Conservation (phyloP, 2,113 vertebrate genomes). For the Gulo gulo region DNA sequence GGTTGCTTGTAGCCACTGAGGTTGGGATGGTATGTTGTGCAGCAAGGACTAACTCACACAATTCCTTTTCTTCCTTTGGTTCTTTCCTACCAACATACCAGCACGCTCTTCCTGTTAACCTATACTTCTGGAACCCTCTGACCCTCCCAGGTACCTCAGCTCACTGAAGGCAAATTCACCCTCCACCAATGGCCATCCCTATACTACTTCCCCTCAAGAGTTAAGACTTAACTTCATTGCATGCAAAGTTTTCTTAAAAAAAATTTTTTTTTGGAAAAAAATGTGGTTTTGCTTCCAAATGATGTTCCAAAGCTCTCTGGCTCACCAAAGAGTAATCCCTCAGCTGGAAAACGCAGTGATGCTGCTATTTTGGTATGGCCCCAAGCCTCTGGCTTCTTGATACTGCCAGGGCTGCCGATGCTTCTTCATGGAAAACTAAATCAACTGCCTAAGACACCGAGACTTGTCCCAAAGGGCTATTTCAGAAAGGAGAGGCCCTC, state of each 20-base stretch:
- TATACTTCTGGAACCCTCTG: neutral
- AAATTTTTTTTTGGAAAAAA: neutral
- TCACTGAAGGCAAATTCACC: neutral
- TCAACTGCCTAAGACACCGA: neutral
- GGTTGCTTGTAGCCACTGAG: neutral
- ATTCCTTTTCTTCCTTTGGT: neutral
- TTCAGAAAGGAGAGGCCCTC: neutral
- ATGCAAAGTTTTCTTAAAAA: slow-evolving; percentile 63
- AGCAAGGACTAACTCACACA: neutral
- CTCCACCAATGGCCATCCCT: neutral
- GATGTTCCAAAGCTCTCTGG: slow-evolving; percentile 80
- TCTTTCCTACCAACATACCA: neutral
- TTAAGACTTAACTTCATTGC: slow-evolving; percentile 74
- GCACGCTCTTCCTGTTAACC: neutral
- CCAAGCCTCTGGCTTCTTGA: slow-evolving; percentile 71
- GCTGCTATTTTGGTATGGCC: slow-evolving; percentile 78
- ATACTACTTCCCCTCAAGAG: slow-evolving; percentile 33
- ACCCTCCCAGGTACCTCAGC: neutral
- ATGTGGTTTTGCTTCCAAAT: slow-evolving; percentile 79
- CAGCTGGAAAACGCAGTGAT: slow-evolving; percentile 80
- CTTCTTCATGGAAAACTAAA: slow-evolving; percentile 74
- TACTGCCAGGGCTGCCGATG: slow-evolving; percentile 72
- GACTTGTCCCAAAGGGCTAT: neutral
- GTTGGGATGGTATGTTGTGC: neutral
- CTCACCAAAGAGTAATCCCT: slow-evolving; percentile 78